These are phyloP conservation scores for Thaleichthys pacificus DNA, from an alignment of 2,797 vertebrate species.

Conservation along the genomic window DNA sequence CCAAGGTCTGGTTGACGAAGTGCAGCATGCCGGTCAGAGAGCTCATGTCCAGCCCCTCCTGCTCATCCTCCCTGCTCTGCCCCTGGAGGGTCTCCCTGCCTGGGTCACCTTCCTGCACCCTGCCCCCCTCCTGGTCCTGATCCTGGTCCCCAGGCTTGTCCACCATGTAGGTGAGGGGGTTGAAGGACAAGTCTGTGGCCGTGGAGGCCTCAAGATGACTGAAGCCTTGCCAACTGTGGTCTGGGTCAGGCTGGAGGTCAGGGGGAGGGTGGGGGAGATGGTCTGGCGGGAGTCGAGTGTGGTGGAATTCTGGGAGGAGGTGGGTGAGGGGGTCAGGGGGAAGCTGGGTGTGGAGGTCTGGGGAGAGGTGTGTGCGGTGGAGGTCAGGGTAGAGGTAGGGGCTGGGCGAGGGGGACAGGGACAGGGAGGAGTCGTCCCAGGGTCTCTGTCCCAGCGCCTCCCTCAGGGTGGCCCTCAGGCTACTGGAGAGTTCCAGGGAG, in stretches of 20 bases:
- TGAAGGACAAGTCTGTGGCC: constrained; percentile 76
- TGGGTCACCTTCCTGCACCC: not conserved
- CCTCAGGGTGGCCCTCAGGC: constrained; percentile 60
- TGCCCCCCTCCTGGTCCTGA: constrained; percentile 32
- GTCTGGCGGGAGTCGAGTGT: not conserved
- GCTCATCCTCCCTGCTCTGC: constrained; percentile 42
- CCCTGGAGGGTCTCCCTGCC: constrained; percentile 43
- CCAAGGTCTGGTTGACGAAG: constrained; percentile 75
- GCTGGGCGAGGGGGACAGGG: not conserved
- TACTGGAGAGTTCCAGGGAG: constrained; percentile 74
- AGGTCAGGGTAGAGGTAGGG: constrained; percentile 17
- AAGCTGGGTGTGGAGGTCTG: not conserved
- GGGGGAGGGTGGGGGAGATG: not conserved
- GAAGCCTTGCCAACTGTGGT: constrained; percentile 63
- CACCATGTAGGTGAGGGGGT: constrained; percentile 78
- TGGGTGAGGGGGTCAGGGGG: not conserved
- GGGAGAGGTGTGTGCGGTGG: constrained; percentile 28
- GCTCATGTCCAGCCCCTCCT: constrained; percentile 48
- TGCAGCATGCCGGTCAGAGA: constrained; percentile 73
- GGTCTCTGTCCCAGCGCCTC: constrained; percentile 53
- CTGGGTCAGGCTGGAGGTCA: constrained; percentile 22
- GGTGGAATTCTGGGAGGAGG: constrained; percentile 33
- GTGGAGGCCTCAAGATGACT: constrained; percentile 49
- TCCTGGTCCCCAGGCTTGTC: constrained; percentile 47
- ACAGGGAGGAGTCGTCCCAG: constrained; percentile 41